phyloP scores from a whole-genome alignment of 2,113 vertebrate genomes.

The Brevimyrus niger region DNA sequence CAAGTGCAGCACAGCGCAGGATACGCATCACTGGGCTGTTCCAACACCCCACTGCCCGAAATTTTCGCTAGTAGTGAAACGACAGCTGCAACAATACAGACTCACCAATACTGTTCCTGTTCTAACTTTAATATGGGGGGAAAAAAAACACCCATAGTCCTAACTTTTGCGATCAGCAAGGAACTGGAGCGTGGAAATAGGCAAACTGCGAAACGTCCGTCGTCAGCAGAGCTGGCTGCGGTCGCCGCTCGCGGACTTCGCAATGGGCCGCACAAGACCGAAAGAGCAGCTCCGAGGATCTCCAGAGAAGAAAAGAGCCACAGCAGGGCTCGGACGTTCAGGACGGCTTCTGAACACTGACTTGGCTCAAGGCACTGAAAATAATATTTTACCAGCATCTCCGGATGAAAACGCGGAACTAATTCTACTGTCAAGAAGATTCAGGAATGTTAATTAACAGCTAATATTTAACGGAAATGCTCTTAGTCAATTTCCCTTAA shows the following conservation, averaged over 20 bases:
- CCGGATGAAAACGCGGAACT: background rate
- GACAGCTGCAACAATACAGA: background rate
- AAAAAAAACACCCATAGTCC: background rate
- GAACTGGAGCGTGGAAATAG: background rate
- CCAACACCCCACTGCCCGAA: background rate
- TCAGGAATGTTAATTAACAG: background rate
- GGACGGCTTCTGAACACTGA: background rate
- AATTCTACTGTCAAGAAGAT: background rate
- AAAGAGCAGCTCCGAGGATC: background rate
- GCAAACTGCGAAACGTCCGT: background rate
- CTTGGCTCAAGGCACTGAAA: background rate
- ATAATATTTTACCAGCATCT: background rate
- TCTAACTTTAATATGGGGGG: background rate
- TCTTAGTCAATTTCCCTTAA: background rate
- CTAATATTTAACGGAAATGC: background rate
- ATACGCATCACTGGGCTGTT: background rate
- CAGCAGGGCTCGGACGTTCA: background rate
- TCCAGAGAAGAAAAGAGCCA: background rate
- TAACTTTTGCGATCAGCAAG: background rate
- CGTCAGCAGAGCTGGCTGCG: background rate
- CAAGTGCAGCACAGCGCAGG: background rate
- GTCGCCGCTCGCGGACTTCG: background rate
- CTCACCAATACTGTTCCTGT: background rate
- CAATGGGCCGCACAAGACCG: background rate
- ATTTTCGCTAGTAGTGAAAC: background rate